Evolutionary conservation across 2,113 vertebrate species (phyloP), one percentile per base, ranked within the genome.

Genomic region (Microcebus griseorufus): DNA sequence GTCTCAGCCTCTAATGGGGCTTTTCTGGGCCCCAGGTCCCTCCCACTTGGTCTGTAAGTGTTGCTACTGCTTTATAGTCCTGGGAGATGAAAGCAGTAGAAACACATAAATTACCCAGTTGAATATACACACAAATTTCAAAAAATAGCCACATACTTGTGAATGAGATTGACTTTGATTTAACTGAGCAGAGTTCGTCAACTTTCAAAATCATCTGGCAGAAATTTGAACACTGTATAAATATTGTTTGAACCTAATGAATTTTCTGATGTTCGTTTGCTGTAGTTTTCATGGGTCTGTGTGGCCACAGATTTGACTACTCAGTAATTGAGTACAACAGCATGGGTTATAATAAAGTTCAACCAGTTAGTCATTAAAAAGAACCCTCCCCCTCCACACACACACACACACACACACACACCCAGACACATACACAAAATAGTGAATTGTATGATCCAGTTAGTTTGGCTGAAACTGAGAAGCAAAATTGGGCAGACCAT

Each of bases 381-480:
- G 8, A 65, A 94, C 6, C 55, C 73, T 67, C 29, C 25, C 37
- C 34, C 45, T n/a, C 45, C 67, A 83, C 34, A 45, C 45, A 67
- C 42, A 76, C 7, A 29, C 5, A 42, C 3, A 16, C 37, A 25
- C 9, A 37, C 2, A 58, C 2, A 80, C 34, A 37, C 45, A 58
- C 42, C 32, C 7, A 27, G 1, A 42, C 2, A 27, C 3, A 39
- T 9, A 51, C 2, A 69, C 2, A 84, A 58, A 81, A 37, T 20
- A 86, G 76, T 65, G 48, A 95, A 76, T 87, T 70, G 62, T 72
- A 55, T 87, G 83, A 87, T 90, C 72, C 55, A 60, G 34, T 93
- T 75, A 87, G 42, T 91, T 96, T 80, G 83, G 45, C 64, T 94
- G 91, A 97, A 95, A 97, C 34, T 67, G 79, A 96, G 92, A 92